phyloP scores from a whole-genome alignment of 2,888 invertebrate species.

The Trilocha varians region DNA sequence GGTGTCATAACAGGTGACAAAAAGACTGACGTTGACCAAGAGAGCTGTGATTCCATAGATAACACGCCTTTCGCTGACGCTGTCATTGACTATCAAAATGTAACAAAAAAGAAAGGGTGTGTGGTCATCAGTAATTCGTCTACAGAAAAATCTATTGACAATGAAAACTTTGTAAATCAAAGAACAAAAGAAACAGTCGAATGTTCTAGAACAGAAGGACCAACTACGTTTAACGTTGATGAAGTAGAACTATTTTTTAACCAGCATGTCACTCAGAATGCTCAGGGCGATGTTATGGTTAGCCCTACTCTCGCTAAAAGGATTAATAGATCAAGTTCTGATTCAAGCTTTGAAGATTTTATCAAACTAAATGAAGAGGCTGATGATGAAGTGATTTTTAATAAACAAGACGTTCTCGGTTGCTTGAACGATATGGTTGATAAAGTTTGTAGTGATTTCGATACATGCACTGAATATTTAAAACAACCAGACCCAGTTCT shows the following conservation, averaged over 20 bases:
- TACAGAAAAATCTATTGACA: conserved; percentile 43
- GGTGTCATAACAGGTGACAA: conserved; percentile 24
- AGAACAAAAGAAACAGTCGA: conserved; percentile 15
- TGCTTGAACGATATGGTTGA: conserved; percentile 45
- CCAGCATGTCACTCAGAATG: conserved; percentile 34
- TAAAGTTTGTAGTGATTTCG: conserved; percentile 39
- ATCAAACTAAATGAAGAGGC: conserved; percentile 15
- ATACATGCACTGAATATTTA: conserved; percentile 32
- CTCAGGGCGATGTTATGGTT: conserved; percentile 23
- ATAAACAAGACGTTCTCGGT: conserved; percentile 35
- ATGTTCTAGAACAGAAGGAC: conserved; percentile 7
- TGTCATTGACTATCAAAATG: conserved; percentile 8
- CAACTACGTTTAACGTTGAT: conserved; percentile 20
- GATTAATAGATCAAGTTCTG: conserved; percentile 44
- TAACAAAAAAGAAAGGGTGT: conserved; percentile 14
- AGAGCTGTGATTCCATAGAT: conserved; percentile 27
- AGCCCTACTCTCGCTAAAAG: conserved; percentile 45
- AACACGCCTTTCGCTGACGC: conserved; percentile 21
- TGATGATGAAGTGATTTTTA: conserved; percentile 16
- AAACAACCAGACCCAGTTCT: conserved; percentile 5
- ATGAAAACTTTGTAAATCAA: conserved; percentile 26
- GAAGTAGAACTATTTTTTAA: conserved; percentile 42
- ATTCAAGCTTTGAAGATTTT: conserved; percentile 25
- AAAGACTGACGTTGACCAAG: conserved; percentile 17
- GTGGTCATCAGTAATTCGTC: conserved; percentile 28